Evolutionary conservation across 1,140 invertebrate species (phyloP), one percentile per base, ranked within the genome.

Genomic region (Ectropis grisescens): DNA sequence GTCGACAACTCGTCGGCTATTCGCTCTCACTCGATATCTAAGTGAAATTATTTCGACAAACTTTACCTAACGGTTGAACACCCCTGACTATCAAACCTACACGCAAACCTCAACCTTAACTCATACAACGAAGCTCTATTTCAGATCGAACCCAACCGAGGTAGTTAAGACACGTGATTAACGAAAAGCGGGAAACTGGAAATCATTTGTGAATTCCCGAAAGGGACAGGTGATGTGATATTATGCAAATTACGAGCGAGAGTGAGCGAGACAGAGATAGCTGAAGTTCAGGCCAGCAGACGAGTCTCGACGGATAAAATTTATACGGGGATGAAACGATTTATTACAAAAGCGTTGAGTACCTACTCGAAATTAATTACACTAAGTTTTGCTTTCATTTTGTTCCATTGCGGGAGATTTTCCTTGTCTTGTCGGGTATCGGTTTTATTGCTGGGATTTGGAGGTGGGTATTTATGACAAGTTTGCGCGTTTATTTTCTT

Each of bases 311-410:
- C 43, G 53, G 56, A 60, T 62, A 59, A 60, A 71, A 74, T 71
- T 62, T 70, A 70, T 66, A 58, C 58, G 50, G 54, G 57, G 65
- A 71, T 69, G 64, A 78, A 74, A 80, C 67, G 71, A 80, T 76
- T 80, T 81, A 81, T 81, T 72, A 78, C 72, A 64, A 62, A 72
- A 74, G 61, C 76, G 67, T 68, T 58, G 58, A 74, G 68, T 55
- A 61, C 53, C 52, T 53, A 66, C 65, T 76, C 57, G 36, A 47
- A 78, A 74, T 81, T 81, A 81, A 81, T 81, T 78, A 76, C 58
- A 56, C 49, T 57, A 76, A 79, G 69, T 79, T 79, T 79, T 66
- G 68, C 62, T 70, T 76, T 70, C 71, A 66, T 68, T 71, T 62
- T 51, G 65, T 56, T 37, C 55, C 57, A 60, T 69, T 74, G 67